Evolutionary conservation across 1,140 invertebrate species (phyloP).

Genomic region (Atta colombica): DNA sequence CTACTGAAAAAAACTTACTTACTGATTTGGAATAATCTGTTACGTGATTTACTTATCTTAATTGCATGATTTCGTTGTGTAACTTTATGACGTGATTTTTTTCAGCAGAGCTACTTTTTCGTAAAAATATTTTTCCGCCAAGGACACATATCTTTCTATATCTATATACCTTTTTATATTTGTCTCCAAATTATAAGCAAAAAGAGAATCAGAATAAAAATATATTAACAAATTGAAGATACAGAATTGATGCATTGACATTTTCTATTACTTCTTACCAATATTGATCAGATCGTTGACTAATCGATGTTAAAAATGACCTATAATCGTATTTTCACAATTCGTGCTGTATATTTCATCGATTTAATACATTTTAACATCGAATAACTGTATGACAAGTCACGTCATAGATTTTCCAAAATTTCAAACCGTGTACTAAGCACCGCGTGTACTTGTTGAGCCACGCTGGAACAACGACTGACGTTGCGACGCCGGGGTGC

Average conservation of each 20-base stretch:
- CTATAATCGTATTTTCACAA: not conserved
- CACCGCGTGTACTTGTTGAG: conserved; percentile 81
- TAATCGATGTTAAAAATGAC: conserved; percentile 18
- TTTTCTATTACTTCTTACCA: conserved; percentile 21
- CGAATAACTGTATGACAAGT: not conserved
- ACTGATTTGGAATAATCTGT: no score
- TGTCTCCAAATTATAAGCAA: conserved; percentile 5
- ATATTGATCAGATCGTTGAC: conserved; percentile 29
- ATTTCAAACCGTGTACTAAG: conserved; percentile 54
- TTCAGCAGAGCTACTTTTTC: no score
- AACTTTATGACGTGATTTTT: no score
- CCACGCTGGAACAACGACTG: conserved; percentile 81
- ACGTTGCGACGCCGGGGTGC: conserved; percentile 81
- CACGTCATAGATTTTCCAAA: conserved; percentile 51
- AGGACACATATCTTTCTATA: not conserved
- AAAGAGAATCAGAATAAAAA: conserved; percentile 22
- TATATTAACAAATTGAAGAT: not conserved
- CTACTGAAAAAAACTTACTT: no score
- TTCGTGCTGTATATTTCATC: not conserved
- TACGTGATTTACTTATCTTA: no score
- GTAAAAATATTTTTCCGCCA: no score
- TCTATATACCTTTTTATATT: not conserved
- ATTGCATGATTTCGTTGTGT: no score
- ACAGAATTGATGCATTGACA: not conserved
- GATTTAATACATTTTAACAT: conserved; percentile 36